phyloP scores from a whole-genome alignment of 2,113 vertebrate species.

The Eudyptes chrysolophus region DNA sequence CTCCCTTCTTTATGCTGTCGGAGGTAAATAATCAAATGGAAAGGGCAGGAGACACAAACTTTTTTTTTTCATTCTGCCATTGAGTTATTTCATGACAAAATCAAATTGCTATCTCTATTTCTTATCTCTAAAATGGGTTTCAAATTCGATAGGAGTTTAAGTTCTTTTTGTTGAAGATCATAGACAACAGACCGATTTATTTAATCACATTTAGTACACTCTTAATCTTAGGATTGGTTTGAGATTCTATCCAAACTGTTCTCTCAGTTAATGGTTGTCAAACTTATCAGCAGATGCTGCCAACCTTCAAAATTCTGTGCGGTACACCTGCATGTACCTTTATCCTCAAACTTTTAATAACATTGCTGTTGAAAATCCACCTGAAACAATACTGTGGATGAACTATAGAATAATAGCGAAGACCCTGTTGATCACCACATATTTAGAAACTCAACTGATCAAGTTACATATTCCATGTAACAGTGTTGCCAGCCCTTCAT shows the following conservation, averaged over 20 bases:
- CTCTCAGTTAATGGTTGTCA: not conserved
- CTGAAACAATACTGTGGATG: not conserved
- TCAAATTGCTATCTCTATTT: slow-evolving; percentile 27
- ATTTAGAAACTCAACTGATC: not conserved
- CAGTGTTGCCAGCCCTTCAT: not conserved
- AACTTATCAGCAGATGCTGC: not conserved
- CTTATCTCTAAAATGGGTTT: slow-evolving; percentile 4
- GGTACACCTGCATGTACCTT: not conserved
- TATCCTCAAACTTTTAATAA: not conserved
- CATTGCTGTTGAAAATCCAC: not conserved
- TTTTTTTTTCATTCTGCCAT: not conserved
- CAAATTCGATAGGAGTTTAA: slow-evolving; percentile 20
- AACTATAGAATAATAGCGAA: not conserved
- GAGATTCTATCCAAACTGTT: not conserved
- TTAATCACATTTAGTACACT: slow-evolving; percentile 4
- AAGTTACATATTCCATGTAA: not conserved
- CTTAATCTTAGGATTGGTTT: not conserved
- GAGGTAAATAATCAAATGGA: slow-evolving; percentile 1
- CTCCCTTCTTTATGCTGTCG: not conserved
- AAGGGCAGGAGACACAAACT: not conserved
- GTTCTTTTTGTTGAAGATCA: slow-evolving; percentile 3
- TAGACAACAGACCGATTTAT: not conserved
- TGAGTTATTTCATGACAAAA: slow-evolving; percentile 3
- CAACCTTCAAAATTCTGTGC: not conserved
- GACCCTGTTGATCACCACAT: not conserved